Evolutionary conservation across 2,113 vertebrate genomes (phyloP).

Genomic region (Motacilla tschutschensis): DNA sequence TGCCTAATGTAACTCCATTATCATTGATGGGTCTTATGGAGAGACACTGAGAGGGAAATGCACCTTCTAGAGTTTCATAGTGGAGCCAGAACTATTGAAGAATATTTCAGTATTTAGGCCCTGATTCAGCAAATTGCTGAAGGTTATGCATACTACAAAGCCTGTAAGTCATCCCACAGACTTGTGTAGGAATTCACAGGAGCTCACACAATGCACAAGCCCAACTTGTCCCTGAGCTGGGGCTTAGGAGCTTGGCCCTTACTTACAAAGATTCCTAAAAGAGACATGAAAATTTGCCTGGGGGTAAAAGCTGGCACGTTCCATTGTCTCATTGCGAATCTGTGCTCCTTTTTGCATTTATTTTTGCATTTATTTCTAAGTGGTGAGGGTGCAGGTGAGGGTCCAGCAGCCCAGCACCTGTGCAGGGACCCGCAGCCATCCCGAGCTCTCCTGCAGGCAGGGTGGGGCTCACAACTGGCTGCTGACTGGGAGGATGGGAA

Average conservation of each 20-base stretch:
- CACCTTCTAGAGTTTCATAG: slow-evolving; percentile 50
- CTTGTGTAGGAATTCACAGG: neutral
- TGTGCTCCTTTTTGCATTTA: neutral
- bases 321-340: neutral
- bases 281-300: neutral
- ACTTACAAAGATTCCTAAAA: neutral
- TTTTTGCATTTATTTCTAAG: neutral
- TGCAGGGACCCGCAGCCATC: accelerated
- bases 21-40: slow-evolving; percentile 49
- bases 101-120: slow-evolving; percentile 46
- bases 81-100: slow-evolving; percentile 42
- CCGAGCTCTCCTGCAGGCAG: accelerated
- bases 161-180: neutral
- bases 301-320: neutral
- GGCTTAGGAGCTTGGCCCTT: neutral
- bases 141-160: neutral
- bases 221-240: neutral
- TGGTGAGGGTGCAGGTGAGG: accelerated
- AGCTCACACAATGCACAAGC: neutral
- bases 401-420: neutral
- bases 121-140: slow-evolving; percentile 39
- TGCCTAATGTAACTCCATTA: slow-evolving; percentile 62
- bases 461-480: neutral
- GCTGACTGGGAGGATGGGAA: neutral
- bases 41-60: slow-evolving; percentile 35